Conservation (phyloP, 2,113 vertebrate species). For the Apus apus region DNA sequence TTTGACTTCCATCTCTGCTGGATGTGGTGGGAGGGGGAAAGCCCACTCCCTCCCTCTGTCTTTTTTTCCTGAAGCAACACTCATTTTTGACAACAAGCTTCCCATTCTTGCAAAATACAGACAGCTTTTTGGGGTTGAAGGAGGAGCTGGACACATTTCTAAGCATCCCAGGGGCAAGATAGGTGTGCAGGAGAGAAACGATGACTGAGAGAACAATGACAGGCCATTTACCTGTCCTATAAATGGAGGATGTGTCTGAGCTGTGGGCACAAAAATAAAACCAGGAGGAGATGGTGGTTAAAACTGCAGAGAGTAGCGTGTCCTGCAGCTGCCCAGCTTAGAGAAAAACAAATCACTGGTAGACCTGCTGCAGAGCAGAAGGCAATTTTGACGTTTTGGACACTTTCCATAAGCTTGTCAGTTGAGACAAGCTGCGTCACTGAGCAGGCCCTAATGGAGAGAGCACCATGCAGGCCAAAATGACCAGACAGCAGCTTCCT, state of each 20-base stretch:
- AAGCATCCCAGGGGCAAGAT: neutral
- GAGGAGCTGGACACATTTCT: neutral
- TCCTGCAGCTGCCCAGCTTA: neutral
- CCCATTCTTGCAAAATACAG: neutral
- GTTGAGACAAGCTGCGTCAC: neutral
- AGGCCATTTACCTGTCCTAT: fast-evolving
- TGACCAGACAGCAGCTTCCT: neutral
- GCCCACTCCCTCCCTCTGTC: neutral
- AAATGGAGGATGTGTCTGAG: neutral
- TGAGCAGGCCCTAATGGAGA: neutral
- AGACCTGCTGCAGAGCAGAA: neutral
- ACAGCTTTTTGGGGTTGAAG: neutral
- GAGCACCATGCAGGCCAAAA: neutral
- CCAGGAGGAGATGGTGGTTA: neutral
- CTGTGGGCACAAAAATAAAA: neutral
- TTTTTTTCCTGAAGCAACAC: neutral
- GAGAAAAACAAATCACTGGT: neutral
- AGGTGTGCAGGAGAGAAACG: neutral
- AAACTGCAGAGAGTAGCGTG: neutral
- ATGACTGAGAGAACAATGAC: too few relatives aligned
- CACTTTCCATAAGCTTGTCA: neutral
- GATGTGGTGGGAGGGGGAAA: neutral
- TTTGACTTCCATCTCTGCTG: neutral
- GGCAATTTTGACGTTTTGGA: neutral
- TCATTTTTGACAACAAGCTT: neutral